Evolutionary conservation across 2,797 vertebrate genomes (phyloP).

Genomic region (Oreortyx pictus): DNA sequence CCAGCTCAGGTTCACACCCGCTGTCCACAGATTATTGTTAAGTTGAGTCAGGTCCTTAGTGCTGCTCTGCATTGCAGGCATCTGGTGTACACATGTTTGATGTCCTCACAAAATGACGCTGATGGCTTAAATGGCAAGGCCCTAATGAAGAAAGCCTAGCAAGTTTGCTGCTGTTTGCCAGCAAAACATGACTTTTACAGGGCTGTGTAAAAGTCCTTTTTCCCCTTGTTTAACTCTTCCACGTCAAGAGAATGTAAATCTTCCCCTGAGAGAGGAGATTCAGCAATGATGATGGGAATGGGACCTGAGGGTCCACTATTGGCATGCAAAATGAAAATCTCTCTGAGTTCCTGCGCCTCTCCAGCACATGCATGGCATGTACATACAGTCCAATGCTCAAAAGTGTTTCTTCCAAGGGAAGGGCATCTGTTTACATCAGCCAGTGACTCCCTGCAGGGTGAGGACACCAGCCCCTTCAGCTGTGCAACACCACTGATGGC

Average conservation of each 20-base stretch:
- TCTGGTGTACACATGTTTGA: conserved; percentile 90
- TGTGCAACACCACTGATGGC: conserved; percentile 40
- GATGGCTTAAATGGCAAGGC: conserved; percentile 80
- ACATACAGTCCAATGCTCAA: conserved; percentile 11
- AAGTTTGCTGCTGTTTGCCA: conserved; percentile 79
- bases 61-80: conserved; percentile 76
- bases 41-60: conserved; percentile 82
- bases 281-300: neutral
- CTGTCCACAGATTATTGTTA: conserved; percentile 90
- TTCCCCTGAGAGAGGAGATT: conserved; percentile 22
- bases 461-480: conserved; percentile 14
- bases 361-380: neutral
- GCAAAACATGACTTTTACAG: conserved; percentile 76
- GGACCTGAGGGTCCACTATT: neutral
- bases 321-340: neutral
- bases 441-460: conserved; percentile 19
- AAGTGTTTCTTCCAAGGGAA: neutral
- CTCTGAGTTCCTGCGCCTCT: neutral
- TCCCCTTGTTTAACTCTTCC: conserved; percentile 59
- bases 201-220: conserved; percentile 55
- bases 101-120: conserved; percentile 78
- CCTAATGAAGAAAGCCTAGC: conserved; percentile 82
- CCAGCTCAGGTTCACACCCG: conserved; percentile 89
- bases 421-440: neutral
- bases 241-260: conserved; percentile 53